phyloP scores from a whole-genome alignment of 2,797 vertebrate genomes.

The Neosilurus hyrtlii region DNA sequence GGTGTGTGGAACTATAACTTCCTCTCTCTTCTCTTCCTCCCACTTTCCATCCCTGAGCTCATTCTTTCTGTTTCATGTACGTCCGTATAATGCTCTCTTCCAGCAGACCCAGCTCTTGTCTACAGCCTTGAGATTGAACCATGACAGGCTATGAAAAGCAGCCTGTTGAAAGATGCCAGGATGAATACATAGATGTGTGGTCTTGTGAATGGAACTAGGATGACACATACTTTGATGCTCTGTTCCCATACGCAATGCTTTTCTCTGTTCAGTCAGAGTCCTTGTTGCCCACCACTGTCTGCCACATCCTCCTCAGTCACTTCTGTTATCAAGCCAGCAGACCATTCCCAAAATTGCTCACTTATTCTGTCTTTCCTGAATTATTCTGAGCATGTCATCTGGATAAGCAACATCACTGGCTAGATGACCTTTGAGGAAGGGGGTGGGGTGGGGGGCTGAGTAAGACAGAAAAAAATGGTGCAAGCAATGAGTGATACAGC shows the following conservation, averaged over 20 bases:
- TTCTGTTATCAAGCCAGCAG: slow-evolving; percentile 15
- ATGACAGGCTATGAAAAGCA: slow-evolving; percentile 55
- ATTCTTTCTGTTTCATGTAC: slow-evolving; percentile 55
- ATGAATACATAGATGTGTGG: slow-evolving; percentile 44
- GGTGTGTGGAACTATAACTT: slow-evolving; percentile 57
- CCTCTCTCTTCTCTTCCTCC: slow-evolving; percentile 41
- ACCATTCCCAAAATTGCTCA: not conserved
- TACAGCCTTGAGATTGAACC: slow-evolving; percentile 46
- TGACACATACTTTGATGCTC: slow-evolving; percentile 44
- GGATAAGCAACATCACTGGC: slow-evolving; percentile 13
- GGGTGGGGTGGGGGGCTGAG: not conserved
- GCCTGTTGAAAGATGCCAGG: slow-evolving; percentile 43
- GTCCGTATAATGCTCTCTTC: slow-evolving; percentile 40
- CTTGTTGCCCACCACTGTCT: slow-evolving; percentile 18
- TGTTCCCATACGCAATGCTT: slow-evolving; percentile 24
- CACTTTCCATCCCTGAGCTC: slow-evolving; percentile 48
- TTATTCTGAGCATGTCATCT: slow-evolving; percentile 28
- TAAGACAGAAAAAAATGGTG: slow-evolving; percentile 23
- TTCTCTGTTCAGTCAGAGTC: slow-evolving; percentile 8
- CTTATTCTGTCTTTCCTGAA: not conserved
- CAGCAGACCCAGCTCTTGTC: slow-evolving; percentile 28
- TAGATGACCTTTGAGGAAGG: slow-evolving; percentile 27
- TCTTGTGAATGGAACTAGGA: slow-evolving; percentile 29
- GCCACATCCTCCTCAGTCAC: slow-evolving; percentile 36
- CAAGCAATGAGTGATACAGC: slow-evolving; percentile 40